These are phyloP conservation scores for Drosophila yooni DNA, from an alignment of 2,888 invertebrate genomes.

Conservation along the genomic window DNA sequence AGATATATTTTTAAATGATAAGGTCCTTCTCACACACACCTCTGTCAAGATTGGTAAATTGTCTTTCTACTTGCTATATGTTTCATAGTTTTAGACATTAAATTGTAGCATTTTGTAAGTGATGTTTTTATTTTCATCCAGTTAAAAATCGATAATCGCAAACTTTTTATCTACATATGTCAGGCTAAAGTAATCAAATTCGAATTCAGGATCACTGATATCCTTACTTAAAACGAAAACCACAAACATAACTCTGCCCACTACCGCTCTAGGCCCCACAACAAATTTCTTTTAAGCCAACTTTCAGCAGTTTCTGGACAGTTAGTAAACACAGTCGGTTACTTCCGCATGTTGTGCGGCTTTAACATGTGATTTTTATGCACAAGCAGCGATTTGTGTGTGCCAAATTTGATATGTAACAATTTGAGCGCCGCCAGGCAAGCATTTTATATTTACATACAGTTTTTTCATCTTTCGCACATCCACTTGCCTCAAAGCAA, in stretches of 20 bases:
- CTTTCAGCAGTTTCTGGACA: neutral
- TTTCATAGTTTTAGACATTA: neutral
- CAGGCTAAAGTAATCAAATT: neutral
- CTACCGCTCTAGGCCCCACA: neutral
- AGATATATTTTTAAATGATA: neutral
- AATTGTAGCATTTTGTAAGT: neutral
- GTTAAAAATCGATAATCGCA: neutral
- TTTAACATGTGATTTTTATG: conserved; percentile 36
- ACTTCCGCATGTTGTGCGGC: neutral
- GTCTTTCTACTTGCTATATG: neutral
- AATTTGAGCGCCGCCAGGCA: conserved; percentile 47
- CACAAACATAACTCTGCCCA: neutral
- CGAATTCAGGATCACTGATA: neutral
- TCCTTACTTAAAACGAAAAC: neutral
- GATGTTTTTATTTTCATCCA: neutral
- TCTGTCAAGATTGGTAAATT: neutral
- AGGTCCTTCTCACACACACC: neutral
- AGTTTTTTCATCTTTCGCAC: conserved; percentile 26
- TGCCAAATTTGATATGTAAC: conserved; percentile 21
- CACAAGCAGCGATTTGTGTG: conserved; percentile 21
- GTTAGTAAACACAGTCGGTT: neutral
- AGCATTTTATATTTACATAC: conserved; percentile 70
- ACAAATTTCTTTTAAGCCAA: neutral
- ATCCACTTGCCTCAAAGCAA: conserved; percentile 30
- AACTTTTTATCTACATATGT: neutral